A percentile compares a stretch with the other conserved stretches of the same genome.
phyloP scores from a whole-genome alignment of 2,797 vertebrate species.

The Selene dorsalis region DNA sequence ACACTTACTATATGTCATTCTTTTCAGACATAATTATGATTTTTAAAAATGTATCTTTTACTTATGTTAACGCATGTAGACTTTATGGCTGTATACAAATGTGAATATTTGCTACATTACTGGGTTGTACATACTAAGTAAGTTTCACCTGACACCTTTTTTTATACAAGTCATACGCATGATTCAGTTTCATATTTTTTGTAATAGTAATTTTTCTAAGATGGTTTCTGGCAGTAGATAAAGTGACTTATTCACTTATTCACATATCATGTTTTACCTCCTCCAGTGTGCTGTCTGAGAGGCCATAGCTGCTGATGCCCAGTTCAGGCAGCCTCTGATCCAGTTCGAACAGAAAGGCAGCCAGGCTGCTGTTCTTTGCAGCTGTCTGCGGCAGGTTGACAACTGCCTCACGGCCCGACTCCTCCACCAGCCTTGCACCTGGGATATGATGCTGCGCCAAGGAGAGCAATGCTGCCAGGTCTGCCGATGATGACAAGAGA shows the following conservation, averaged over 20 bases:
- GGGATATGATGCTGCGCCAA: conserved; percentile 85
- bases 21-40: not conserved
- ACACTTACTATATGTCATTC: not conserved
- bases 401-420: conserved; percentile 85
- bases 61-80: too few species aligned
- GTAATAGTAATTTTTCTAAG: not conserved
- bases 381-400: conserved; percentile 86
- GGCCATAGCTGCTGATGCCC: conserved; percentile 88
- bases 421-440: conserved; percentile 84
- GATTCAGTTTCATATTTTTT: not conserved
- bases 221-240: not conserved
- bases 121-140: too few species aligned
- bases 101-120: too few species aligned
- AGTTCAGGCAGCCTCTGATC: conserved; percentile 84
- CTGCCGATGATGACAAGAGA: conserved; percentile 62
- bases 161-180: not conserved
- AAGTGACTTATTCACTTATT: not conserved
- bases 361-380: conserved; percentile 86
- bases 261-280: conserved; percentile 81
- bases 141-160: too few species aligned
- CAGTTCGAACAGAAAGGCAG: conserved; percentile 85
- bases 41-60: too few species aligned
- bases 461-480: conserved; percentile 77
- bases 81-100: too few species aligned
- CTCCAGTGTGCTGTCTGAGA: conserved; percentile 92